phyloP scores from a whole-genome alignment of 2,797 vertebrate genomes.

The Danio tinwini region DNA sequence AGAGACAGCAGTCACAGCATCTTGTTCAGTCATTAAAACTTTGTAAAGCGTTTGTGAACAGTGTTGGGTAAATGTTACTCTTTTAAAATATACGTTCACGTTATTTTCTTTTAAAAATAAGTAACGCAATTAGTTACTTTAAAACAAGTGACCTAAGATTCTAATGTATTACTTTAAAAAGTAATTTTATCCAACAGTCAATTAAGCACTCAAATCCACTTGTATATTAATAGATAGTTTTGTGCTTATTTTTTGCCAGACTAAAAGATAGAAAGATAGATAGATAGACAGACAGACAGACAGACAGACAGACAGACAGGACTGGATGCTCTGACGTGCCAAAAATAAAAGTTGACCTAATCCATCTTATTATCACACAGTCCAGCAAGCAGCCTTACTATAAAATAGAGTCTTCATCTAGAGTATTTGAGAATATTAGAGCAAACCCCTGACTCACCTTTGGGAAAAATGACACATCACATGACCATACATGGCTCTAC shows the following conservation, averaged over 20 bases:
- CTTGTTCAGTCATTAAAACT: neutral
- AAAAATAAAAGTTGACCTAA: constrained; percentile 16
- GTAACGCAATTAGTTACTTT: no score
- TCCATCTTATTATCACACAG: neutral
- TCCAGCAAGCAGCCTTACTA: neutral
- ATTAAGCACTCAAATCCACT: neutral
- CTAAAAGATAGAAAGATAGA: neutral
- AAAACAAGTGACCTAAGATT: no score
- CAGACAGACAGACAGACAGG: no score
- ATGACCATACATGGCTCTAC: constrained; percentile 63
- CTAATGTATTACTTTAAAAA: no score
- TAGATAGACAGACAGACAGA: neutral
- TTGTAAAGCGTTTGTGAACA: neutral
- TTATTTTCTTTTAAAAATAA: no score
- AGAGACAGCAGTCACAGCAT: neutral
- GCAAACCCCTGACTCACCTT: constrained; percentile 14
- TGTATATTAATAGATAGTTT: neutral
- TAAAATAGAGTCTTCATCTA: constrained; percentile 21
- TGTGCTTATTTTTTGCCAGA: neutral
- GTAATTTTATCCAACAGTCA: no score
- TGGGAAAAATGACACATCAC: constrained; percentile 55
- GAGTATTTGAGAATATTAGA: constrained; percentile 25
- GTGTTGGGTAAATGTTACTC: no score
- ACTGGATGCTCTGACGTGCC: neutral
- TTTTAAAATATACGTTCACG: no score